A percentile compares a stretch with the other conserved stretches of the same genome.
These are phyloP conservation scores for Nephrocerus scutellatus DNA, from an alignment of 2,888 invertebrate genomes.

Conservation along the genomic window DNA sequence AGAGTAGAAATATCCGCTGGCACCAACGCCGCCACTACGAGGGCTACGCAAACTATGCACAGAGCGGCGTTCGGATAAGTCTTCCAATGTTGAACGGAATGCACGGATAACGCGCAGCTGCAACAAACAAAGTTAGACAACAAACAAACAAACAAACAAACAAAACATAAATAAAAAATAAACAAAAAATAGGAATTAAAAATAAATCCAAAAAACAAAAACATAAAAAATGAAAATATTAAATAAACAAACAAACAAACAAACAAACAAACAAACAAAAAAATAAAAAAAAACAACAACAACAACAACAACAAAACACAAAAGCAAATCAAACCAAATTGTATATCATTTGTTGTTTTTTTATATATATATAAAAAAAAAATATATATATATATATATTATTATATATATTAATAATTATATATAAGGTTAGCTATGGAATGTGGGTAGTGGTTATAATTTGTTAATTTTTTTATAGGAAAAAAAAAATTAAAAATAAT, in stretches of 20 bases:
- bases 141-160: conserved; percentile 39
- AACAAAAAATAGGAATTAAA: conserved; percentile 20
- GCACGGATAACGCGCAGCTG: conserved; percentile 99
- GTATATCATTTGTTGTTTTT: conserved; percentile 1
- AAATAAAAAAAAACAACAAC: conserved; percentile 11
- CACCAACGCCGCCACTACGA: conserved; percentile 57
- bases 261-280: conserved; percentile 12
- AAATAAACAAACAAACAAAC: conserved; percentile 9
- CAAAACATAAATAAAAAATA: conserved; percentile 27
- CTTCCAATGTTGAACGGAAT: conserved; percentile 99
- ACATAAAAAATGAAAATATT: conserved; percentile 17
- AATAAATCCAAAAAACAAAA: conserved; percentile 17
- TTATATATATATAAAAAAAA: background rate
- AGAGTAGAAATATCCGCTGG: conserved; percentile 24
- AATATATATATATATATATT: conserved; percentile 7
- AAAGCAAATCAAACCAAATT: conserved; percentile 1
- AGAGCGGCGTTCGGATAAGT: conserved; percentile 97
- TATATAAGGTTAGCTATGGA: no score
- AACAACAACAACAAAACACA: conserved; percentile 5
- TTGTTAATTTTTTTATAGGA: background rate
- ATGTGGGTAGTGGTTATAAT: no score
- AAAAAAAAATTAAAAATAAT: background rate
- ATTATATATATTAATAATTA: no score
- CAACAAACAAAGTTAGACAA: conserved; percentile 53
- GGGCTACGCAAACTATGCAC: conserved; percentile 87